phyloP scores from a whole-genome alignment of 1,140 invertebrate genomes.

The Battus philenor region DNA sequence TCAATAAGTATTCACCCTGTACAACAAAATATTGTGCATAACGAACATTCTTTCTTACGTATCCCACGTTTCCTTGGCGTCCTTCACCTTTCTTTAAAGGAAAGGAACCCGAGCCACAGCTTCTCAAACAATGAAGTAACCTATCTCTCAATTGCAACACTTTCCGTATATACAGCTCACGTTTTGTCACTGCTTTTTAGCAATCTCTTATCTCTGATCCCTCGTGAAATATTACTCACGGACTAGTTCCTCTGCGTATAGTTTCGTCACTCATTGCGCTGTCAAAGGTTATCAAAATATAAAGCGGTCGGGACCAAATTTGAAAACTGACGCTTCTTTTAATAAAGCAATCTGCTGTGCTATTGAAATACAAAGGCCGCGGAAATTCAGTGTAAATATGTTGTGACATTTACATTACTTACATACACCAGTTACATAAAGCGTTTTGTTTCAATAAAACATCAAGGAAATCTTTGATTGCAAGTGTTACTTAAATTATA shows the following conservation, averaged over 20 bases:
- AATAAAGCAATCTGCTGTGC: background rate
- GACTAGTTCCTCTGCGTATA: conserved; percentile 40
- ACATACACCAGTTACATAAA: too few species aligned
- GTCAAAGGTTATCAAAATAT: conserved; percentile 48
- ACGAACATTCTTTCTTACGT: conserved; percentile 32
- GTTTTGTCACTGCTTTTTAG: conserved; percentile 52
- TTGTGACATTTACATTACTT: too few species aligned
- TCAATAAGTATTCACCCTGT: too few species aligned
- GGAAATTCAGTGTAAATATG: too few species aligned
- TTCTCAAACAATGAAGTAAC: conserved; percentile 54
- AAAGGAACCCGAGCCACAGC: conserved; percentile 47
- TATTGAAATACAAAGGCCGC: too few species aligned
- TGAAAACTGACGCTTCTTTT: conserved; percentile 1
- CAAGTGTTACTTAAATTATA: too few species aligned
- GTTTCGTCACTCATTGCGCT: conserved; percentile 43
- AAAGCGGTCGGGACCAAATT: conserved; percentile 15
- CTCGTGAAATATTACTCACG: conserved; percentile 49
- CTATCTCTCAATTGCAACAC: conserved; percentile 54
- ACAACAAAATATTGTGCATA: conserved; percentile 33
- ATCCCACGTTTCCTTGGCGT: conserved; percentile 35
- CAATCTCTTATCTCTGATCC: conserved; percentile 53
- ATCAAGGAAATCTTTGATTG: too few species aligned
- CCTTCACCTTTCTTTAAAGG: conserved; percentile 65
- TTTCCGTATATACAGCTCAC: conserved; percentile 43
- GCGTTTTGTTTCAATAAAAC: too few species aligned